Base-by-base conservation (phyloP, 1,140 invertebrate species). In the Caenorhabditis inopinata region DNA sequence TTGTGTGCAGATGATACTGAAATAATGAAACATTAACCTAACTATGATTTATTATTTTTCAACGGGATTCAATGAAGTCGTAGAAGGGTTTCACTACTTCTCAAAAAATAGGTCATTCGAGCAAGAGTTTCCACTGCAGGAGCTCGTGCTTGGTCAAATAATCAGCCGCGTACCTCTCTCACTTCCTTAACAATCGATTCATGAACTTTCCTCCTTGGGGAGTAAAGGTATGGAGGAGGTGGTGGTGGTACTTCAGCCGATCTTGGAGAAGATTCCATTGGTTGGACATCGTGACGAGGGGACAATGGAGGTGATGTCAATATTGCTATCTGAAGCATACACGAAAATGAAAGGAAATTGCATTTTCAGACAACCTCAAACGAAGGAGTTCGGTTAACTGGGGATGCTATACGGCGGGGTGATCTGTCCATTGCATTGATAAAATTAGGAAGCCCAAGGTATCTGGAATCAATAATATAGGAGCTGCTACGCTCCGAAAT, bases 161-260 rank as follows among this genome's bases (percentile, higher is more conserved):
- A 42, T 42, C 14, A 42, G 14, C 38, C 6, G 14, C 0, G 3
- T 32, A 68, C 58, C 58, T 68, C 58, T 68, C 58, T 38, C 18
- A 68, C 58, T 68, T 68, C 58, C 23, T 32, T 29, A 68, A 68
- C 58, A 9, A 68, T 68, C 9, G 58, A 68, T 68, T 68, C 58
- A 38, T 68, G 58, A 38, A 68, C 58, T 68, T 68, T 68, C 21
- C 58, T n/a, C 38, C 58, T 29, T 21, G 58, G 58, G 12, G 58
- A 68, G n/a, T n/a, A 21, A 68, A 68, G 1, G 58, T 38, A 68
- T 68, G 58, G n/a, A 16, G 58, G 58, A 68, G 58, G 58, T 42
- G 18, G 18, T 32, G 58, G 58, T 4, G 58, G 58, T 42, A 32
- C 29, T 21, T 38, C 32, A 0, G 58, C 29, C 9, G 58, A 68